Evolutionary conservation across 2,113 vertebrate genomes (phyloP).

Genomic region (Aegithalos caudatus): DNA sequence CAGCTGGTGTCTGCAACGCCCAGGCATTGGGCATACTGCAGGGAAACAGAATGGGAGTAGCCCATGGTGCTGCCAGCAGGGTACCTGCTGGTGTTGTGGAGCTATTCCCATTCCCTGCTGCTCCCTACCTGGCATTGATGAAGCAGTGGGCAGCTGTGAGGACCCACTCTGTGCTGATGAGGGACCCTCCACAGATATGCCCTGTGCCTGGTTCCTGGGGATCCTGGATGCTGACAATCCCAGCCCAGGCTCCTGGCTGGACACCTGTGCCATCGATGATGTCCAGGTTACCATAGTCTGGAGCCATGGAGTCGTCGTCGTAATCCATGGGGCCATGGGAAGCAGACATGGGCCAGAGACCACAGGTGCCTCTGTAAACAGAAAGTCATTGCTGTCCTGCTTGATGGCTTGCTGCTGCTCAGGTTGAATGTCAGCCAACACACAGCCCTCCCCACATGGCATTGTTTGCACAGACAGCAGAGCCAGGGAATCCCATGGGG

Average conservation of each 20-base stretch:
- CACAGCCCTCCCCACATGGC: background rate
- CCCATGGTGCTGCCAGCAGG: background rate
- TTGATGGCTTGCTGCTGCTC: background rate
- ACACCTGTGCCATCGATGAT: background rate
- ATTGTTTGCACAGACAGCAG: background rate
- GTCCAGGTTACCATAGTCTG: fast-evolving
- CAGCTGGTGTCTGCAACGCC: background rate
- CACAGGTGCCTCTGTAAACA: background rate
- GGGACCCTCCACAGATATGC: background rate
- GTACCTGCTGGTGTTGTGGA: background rate
- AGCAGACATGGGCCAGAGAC: background rate
- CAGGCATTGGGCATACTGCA: fast-evolving
- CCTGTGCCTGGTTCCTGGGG: background rate
- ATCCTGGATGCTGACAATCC: background rate
- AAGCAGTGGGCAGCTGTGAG: background rate
- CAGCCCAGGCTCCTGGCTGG: background rate
- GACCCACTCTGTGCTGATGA: background rate
- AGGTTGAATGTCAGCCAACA: background rate
- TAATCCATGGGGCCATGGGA: background rate
- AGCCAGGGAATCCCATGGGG: background rate
- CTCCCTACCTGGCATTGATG: background rate
- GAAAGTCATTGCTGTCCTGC: background rate
- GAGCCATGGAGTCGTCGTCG: background rate
- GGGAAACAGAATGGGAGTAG: background rate
- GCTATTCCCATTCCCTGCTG: fast-evolving